Evolutionary conservation across 2,888 invertebrate genomes (phyloP).

Genomic region (Aleiodes alternator): DNA sequence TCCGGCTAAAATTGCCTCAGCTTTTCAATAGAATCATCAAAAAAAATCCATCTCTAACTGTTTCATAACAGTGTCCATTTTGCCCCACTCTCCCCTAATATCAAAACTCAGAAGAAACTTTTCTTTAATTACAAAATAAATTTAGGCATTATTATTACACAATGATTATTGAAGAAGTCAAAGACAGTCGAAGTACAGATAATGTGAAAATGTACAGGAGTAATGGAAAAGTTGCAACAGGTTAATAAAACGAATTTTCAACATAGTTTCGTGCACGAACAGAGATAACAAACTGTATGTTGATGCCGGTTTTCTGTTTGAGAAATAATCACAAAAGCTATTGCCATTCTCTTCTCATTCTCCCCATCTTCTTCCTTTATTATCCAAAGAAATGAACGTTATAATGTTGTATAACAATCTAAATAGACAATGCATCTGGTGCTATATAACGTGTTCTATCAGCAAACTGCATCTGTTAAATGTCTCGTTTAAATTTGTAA

Average conservation of each 20-base stretch:
- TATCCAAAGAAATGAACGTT: constrained; percentile 41
- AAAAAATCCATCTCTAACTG: too few species aligned
- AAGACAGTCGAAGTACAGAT: background rate
- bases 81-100: too few species aligned
- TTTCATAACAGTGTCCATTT: too few species aligned
- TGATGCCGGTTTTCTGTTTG: constrained; percentile 27
- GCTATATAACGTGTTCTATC: constrained; percentile 16
- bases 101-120: too few species aligned
- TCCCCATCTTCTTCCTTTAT: background rate
- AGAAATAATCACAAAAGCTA: constrained; percentile 33
- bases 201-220: background rate
- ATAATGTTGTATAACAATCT: constrained; percentile 42
- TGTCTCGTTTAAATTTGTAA: background rate
- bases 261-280: constrained; percentile 21
- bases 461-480: constrained; percentile 16
- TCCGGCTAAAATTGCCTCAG: too few species aligned
- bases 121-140: background rate
- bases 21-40: too few species aligned
- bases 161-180: background rate
- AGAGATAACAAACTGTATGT: constrained; percentile 28
- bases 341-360: background rate
- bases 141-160: background rate
- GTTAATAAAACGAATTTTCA: constrained; percentile 31
- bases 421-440: constrained; percentile 35
- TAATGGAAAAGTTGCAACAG: constrained; percentile 22